Evolutionary conservation across 2,888 invertebrate species (phyloP).

Genomic region (Syrista parreyssii): DNA sequence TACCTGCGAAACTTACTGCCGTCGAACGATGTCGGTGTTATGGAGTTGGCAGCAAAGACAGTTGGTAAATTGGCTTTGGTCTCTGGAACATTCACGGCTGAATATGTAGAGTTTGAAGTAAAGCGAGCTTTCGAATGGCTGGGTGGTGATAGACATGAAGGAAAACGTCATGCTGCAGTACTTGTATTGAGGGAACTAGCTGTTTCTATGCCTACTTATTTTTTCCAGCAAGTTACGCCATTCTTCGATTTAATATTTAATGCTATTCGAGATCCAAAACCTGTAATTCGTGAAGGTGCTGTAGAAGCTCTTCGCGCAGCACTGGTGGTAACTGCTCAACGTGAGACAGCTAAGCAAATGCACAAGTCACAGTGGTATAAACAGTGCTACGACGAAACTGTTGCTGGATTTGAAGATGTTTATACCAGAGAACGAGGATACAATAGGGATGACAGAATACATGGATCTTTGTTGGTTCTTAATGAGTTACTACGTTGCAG

Average conservation of each 20-base stretch:
- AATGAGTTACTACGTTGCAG: slow-evolving; percentile 94
- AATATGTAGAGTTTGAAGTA: slow-evolving; percentile 98
- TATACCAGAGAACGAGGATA: slow-evolving; percentile 79
- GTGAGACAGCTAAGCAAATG: slow-evolving; percentile 94
- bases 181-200: slow-evolving; percentile 93
- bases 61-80: slow-evolving; percentile 92
- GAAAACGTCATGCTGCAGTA: slow-evolving; percentile 92
- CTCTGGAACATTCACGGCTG: slow-evolving; percentile 93
- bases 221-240: slow-evolving; percentile 93
- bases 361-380: slow-evolving; percentile 92
- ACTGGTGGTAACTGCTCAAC: slow-evolving; percentile 92
- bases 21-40: slow-evolving; percentile 90
- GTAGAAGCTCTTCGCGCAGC: slow-evolving; percentile 96
- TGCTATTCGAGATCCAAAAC: slow-evolving; percentile 91
- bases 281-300: slow-evolving; percentile 90
- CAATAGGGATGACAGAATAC: slow-evolving; percentile 89
- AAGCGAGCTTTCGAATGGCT: slow-evolving; percentile 97
- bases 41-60: slow-evolving; percentile 96
- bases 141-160: slow-evolving; percentile 89
- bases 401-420: slow-evolving; percentile 79
- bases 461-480: slow-evolving; percentile 91
- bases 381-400: slow-evolving; percentile 92
- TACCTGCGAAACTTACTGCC: slow-evolving; percentile 90
- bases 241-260: slow-evolving; percentile 95
- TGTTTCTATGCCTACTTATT: slow-evolving; percentile 95